Evolutionary conservation across 2,888 invertebrate genomes (phyloP), one percentile per base, ranked within the genome.

Genomic region (Drosophila nr. medialis): DNA sequence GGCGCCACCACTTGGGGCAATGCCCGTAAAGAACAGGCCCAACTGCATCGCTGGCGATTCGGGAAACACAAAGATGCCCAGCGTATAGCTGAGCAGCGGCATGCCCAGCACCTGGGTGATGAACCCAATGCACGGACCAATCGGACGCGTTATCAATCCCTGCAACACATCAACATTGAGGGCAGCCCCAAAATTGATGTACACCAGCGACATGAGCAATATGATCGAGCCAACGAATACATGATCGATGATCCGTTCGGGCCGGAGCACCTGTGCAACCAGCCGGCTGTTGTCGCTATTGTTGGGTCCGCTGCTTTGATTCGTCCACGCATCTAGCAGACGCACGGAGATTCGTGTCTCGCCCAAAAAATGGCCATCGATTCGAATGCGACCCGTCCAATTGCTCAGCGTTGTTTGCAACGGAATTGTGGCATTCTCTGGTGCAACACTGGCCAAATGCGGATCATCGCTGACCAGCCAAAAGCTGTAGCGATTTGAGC

Each of bases 1-100:
- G 30, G 98, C 98, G 0, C 99, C 99, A 0, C 99, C 98, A n/a
- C 96, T 97, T 0, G 98, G 98, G 4, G 97, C 96, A 27, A 97
- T 96, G 0, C 98, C 98, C 0, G 97, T 96, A 92, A 97, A 97
- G 93, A 98, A 98, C 92, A 98, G 94, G 4, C 98, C 98, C 80
- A 98, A 92, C 54, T 96, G 96, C 95, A 98, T 94, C 80, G 95
- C 95, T 4, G 95, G 94, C 59, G 94, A 93, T 67, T 95, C 92
- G 1, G 96, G 95, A 92, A 98, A 97, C 27, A 97, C 93, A 24
- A 95, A 84, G 83, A 94, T 94, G 0, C 96, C 97, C 21, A 97
- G 92, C 0, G 94, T 94, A 93, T 95, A 98, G 79, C 96, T 95
- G 50, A 96, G 96, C 93, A 97, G 85, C n/a, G 98, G 98, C 97